Conservation (phyloP, 2,797 vertebrate genomes). For the Setipinna tenuifilis region DNA sequence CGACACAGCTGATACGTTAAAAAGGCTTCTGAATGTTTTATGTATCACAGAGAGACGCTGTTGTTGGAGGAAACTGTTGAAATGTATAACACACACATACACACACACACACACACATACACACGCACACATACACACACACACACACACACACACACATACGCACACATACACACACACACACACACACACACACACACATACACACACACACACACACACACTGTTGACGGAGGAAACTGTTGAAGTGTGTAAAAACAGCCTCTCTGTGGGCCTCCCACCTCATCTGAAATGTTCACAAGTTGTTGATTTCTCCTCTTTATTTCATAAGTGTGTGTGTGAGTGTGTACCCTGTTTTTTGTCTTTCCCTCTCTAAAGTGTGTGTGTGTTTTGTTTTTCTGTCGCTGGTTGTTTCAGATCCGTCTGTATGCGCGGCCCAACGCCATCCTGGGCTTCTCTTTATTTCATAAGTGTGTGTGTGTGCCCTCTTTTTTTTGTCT, state of each 20-base stretch:
- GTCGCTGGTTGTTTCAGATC: slow-evolving; percentile 69
- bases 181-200: too few species aligned
- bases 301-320: not conserved
- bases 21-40: not conserved
- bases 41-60: not conserved
- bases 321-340: too few species aligned
- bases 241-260: not conserved
- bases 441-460: slow-evolving; percentile 76
- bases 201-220: too few species aligned
- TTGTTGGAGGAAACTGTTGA: not conserved
- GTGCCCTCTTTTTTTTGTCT: too few species aligned
- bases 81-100: too few species aligned
- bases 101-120: too few species aligned
- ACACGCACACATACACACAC: too few species aligned
- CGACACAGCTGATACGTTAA: not conserved
- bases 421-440: slow-evolving; percentile 86
- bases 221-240: not conserved
- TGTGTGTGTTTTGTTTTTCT: not conserved
- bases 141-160: too few species aligned
- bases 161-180: too few species aligned
- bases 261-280: not conserved
- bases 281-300: not conserved
- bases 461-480: too few species aligned
- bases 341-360: too few species aligned
- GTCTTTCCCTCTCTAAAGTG: too few species aligned